Percentiles rank a stretch among this genome's conserved stretches.
These are phyloP conservation scores for Heliconius charithonia DNA, from an alignment of 2,888 invertebrate genomes.

Conservation along the genomic window DNA sequence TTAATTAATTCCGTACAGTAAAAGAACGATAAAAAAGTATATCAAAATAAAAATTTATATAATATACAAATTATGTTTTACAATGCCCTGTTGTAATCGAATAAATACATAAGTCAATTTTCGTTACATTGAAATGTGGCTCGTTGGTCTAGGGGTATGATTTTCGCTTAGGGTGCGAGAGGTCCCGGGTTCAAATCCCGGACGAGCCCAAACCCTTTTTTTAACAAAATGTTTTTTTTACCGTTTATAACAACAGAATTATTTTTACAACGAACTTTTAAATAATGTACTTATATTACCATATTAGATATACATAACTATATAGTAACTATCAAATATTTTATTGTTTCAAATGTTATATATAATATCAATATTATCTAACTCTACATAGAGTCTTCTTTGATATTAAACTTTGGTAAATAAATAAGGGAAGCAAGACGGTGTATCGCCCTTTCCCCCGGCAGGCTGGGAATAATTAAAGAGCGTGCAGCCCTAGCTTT, in stretches of 20 bases:
- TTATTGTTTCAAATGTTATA: not conserved
- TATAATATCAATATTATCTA: not conserved
- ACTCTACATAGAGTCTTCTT: conserved; percentile 39
- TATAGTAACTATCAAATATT: not conserved
- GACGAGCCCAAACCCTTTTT: conserved; percentile 75
- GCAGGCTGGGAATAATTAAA: conserved; percentile 74
- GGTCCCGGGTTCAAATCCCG: conserved; percentile 85
- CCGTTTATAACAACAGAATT: too few species aligned
- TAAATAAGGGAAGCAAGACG: conserved; percentile 53
- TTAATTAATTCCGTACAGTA: not conserved
- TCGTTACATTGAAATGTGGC: conserved; percentile 54
- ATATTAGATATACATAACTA: not conserved
- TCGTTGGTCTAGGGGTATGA: conserved; percentile 85
- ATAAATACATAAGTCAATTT: not conserved
- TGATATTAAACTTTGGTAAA: conserved; percentile 38
- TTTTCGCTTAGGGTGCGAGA: conserved; percentile 85
- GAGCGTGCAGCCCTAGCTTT: conserved; percentile 67
- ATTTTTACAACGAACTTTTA: too few species aligned
- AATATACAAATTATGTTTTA: not conserved
- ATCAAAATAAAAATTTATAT: not conserved
- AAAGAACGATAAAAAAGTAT: not conserved
- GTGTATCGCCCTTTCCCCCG: conserved; percentile 59
- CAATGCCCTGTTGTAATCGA: not conserved
- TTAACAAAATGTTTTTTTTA: not conserved
- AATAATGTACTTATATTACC: too few species aligned